Evolutionary conservation across 2,113 vertebrate genomes (phyloP).

Genomic region (Apteryx owenii): DNA sequence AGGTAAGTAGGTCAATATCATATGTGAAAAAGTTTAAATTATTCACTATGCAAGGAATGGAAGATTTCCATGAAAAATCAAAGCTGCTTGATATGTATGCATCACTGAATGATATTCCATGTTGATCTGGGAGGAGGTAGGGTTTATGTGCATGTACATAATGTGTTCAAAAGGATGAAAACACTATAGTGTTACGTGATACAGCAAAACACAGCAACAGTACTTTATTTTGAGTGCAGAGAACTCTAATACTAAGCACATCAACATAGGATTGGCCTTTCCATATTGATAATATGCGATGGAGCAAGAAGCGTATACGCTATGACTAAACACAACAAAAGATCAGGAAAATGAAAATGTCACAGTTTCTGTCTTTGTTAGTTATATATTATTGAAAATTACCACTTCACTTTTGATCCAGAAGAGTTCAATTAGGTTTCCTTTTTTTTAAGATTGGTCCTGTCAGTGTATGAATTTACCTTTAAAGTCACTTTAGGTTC

Average conservation of each 20-base stretch:
- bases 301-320: not conserved
- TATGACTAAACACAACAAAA: not conserved
- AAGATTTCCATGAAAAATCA: not conserved
- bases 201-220: not conserved
- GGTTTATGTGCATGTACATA: not conserved
- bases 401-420: not conserved
- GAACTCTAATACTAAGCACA: not conserved
- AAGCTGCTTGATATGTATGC: not conserved
- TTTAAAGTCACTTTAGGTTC: not conserved
- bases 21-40: not conserved
- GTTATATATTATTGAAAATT: not conserved
- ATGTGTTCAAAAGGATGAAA: not conserved
- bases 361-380: not conserved
- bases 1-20: not conserved
- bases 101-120: not conserved
- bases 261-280: not conserved
- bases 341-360: not conserved
- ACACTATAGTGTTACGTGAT: not conserved
- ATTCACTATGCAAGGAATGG: not conserved
- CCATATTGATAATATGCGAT: not conserved
- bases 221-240: not conserved
- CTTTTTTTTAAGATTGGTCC: not conserved
- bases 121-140: not conserved
- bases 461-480: not conserved
- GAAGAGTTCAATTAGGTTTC: not conserved